Evolutionary conservation across 1,140 invertebrate species (phyloP), one percentile per base, ranked within the genome.

Genomic region (Cydia splendana): DNA sequence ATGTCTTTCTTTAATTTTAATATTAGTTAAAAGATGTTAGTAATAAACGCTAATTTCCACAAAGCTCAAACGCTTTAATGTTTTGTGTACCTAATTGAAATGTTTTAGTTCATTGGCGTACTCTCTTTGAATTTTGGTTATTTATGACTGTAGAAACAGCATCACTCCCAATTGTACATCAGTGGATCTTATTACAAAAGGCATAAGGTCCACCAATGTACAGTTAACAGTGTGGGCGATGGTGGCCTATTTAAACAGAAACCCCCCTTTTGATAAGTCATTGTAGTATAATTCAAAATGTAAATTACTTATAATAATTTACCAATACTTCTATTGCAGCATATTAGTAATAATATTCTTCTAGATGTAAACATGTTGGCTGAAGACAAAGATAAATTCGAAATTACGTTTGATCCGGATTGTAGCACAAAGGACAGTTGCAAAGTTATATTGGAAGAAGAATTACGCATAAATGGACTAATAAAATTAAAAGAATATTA

Each of bases 401-500:
- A 91, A 80, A 96, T 96, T 84, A 93, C 92, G 28, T 95, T 94
- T 28, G 83, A 96, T 48, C 93, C 94, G 77, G 94, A 95, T 75
- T 95, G 95, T 34, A 93, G 94, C 7, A 18, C 45, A 10, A 42
- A 45, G 4, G n/a, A 38, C 6, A 42, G 18, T 10, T 71, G 67
- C 15, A 12, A 34, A 38, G 34, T 71, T 73, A 85, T 94, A n/a
- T 92, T 81, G 97, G 95, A 88, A 95, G 94, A 12, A 84, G 87
- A 42, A 94, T 96, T 86, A 91, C 89, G 12, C 89, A 87, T 18
- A 94, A 96, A 76, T 96, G 95, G 94, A 93, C 94, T 1, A 95
- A 96, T 87, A 94, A 87, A n/a, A 94, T 97, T 77, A 87, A 95
- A 78, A 97, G 97, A 69, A 96, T 96, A 88, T 96, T 96, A 4